Percentiles rank a stretch among this genome's conserved stretches.
phyloP scores from a whole-genome alignment of 1,140 invertebrate genomes.

The Gonioctena quinquepunctata region DNA sequence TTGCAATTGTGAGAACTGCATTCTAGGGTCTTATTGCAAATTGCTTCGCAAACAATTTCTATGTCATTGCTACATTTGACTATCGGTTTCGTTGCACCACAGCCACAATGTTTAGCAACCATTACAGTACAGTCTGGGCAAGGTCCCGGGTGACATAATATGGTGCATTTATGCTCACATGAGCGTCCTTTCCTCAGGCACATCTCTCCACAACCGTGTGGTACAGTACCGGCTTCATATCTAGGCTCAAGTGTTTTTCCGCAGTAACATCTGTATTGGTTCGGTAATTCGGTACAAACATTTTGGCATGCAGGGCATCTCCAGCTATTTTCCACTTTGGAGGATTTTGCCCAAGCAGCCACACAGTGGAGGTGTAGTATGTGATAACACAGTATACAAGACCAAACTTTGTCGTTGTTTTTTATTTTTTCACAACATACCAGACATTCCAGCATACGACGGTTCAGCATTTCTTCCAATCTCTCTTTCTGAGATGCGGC shows the following conservation, averaged over 20 bases:
- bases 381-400: conserved; percentile 87
- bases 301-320: conserved; percentile 91
- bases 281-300: conserved; percentile 68
- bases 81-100: conserved; percentile 68
- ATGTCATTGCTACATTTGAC: conserved; percentile 73
- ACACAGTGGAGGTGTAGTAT: conserved; percentile 89
- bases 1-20: conserved; percentile 78
- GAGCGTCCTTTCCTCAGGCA: conserved; percentile 69
- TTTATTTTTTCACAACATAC: conserved; percentile 89
- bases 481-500: conserved; percentile 72
- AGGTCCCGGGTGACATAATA: conserved; percentile 90
- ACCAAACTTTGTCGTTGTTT: conserved; percentile 83
- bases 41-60: conserved; percentile 71
- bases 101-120: conserved; percentile 70
- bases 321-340: conserved; percentile 80
- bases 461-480: conserved; percentile 78
- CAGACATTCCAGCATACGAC: conserved; percentile 83
- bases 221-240: conserved; percentile 65
- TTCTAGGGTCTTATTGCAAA: conserved; percentile 72
- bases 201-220: conserved; percentile 88
- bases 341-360: conserved; percentile 87
- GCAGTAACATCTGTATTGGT: conserved; percentile 83
- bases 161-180: conserved; percentile 83
- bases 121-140: conserved; percentile 76
- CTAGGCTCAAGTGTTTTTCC: conserved; percentile 74